These are phyloP conservation scores for Uloborus plumipes DNA, from an alignment of 2,888 invertebrate genomes.

Conservation along the genomic window DNA sequence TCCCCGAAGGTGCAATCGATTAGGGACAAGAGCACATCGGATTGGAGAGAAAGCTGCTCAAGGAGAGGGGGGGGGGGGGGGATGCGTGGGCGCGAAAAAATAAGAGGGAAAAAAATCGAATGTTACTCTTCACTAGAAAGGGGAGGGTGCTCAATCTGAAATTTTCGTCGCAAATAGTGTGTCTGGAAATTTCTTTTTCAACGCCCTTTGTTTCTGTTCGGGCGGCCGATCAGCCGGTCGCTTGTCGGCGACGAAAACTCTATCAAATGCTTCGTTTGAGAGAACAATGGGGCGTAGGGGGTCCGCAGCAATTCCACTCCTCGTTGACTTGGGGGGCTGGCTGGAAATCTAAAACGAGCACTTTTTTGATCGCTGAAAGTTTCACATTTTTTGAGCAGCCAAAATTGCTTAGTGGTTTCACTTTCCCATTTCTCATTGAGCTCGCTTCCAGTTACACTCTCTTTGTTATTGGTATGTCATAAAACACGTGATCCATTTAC, in stretches of 20 bases:
- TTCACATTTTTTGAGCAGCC: no score
- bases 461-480: no score
- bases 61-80: no score
- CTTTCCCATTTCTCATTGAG: no score
- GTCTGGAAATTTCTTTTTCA: slow-evolving; percentile 11
- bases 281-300: slow-evolving; percentile 23
- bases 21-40: slow-evolving; percentile 17
- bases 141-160: slow-evolving; percentile 34
- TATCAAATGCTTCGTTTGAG: slow-evolving; percentile 33
- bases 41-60: not conserved
- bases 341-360: no score
- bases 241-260: slow-evolving; percentile 29
- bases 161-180: slow-evolving; percentile 37
- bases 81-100: not conserved
- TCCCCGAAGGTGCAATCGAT: slow-evolving; percentile 52
- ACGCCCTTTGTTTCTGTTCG: slow-evolving; percentile 29
- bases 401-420: no score
- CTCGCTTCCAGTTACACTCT: no score
- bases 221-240: slow-evolving; percentile 31
- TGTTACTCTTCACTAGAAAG: slow-evolving; percentile 9
- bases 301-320: no score
- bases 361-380: no score
- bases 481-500: no score
- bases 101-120: not conserved
- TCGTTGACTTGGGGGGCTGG: no score